phyloP scores from a whole-genome alignment of 2,113 vertebrate genomes.

The Forbesichthys agassizii region DNA sequence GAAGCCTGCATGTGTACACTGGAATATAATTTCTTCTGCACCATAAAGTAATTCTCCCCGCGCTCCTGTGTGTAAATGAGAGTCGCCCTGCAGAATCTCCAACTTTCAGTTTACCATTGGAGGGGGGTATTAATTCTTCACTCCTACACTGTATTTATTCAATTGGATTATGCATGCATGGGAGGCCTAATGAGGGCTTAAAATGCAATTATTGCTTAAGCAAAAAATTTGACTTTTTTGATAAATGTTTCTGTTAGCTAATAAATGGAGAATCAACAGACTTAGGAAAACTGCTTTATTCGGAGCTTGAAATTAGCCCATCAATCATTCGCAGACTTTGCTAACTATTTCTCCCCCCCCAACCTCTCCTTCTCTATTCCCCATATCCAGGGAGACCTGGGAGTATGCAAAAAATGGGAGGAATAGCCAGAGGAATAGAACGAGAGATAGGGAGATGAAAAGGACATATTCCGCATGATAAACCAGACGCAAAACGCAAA shows the following conservation, averaged over 20 bases:
- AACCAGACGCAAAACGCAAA: neutral
- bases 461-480: neutral
- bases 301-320: conserved; percentile 95
- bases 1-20: neutral
- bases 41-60: conserved; percentile 28
- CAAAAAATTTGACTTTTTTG: conserved; percentile 82
- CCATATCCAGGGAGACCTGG: conserved; percentile 60
- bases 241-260: conserved; percentile 98
- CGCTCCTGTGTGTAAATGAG: conserved; percentile 21
- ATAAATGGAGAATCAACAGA: conserved; percentile 97
- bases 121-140: conserved; percentile 74
- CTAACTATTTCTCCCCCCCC: conserved; percentile 80
- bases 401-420: conserved; percentile 47
- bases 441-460: neutral
- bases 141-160: conserved; percentile 77
- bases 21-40: conserved; percentile 10
- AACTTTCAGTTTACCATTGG: conserved; percentile 69
- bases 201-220: conserved; percentile 92
- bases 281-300: conserved; percentile 96
- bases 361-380: conserved; percentile 34
- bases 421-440: neutral
- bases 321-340: conserved; percentile 95
- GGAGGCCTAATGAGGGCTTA: conserved; percentile 88
- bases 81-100: conserved; percentile 54
- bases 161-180: conserved; percentile 84